Conservation (phyloP, 2,797 vertebrate species). For the Microctenopoma lineatum region DNA sequence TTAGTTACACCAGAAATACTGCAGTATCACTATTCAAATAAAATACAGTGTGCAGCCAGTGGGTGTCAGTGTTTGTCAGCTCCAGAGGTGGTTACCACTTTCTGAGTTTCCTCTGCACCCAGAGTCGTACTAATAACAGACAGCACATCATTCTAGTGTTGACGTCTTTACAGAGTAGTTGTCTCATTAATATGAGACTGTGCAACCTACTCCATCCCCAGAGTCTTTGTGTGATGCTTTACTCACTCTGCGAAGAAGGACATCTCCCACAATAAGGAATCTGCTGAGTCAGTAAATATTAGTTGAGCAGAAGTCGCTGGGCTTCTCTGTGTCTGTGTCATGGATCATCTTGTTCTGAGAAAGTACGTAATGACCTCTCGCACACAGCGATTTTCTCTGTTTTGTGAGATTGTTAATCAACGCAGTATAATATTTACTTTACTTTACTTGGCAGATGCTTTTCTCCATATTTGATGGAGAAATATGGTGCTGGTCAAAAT, state of each 20-base stretch:
- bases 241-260: background rate
- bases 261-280: background rate
- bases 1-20: too few species aligned
- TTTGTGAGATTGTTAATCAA: too few species aligned
- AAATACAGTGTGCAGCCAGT: constrained; percentile 11
- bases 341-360: constrained; percentile 5
- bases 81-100: background rate
- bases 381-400: background rate
- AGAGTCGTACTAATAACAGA: background rate
- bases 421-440: too few species aligned
- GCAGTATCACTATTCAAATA: too few species aligned
- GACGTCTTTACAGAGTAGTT: background rate
- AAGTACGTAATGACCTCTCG: constrained; percentile 21
- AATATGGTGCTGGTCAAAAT: background rate
- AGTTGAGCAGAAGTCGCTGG: constrained; percentile 20
- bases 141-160: background rate
- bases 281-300: constrained; percentile 3
- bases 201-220: background rate
- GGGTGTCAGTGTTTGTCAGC: constrained; percentile 46
- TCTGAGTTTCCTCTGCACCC: background rate
- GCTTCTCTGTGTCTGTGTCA: background rate
- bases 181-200: background rate
- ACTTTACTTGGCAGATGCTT: too few species aligned
- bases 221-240: constrained; percentile 16
- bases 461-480: too few species aligned